phyloP scores from a whole-genome alignment of 2,113 vertebrate genomes.

The Pachyramphus minor region DNA sequence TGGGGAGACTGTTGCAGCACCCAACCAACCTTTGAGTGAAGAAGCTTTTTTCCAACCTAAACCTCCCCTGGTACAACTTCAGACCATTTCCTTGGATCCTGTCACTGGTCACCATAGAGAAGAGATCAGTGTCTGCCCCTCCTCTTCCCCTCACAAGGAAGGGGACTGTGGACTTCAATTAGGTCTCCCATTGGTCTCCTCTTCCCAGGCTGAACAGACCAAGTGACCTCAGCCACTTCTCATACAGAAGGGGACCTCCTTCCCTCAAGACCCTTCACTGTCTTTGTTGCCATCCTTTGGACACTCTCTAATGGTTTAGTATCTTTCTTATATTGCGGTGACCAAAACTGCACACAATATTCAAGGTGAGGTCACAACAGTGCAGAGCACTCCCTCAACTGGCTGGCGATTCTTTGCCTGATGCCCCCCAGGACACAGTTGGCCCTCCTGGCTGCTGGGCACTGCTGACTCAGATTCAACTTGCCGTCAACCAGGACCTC shows the following conservation, averaged over 20 bases:
- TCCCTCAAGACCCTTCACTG: neutral
- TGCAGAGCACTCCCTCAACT: neutral
- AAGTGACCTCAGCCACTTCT: neutral
- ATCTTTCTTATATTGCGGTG: neutral
- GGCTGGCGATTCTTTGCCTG: neutral
- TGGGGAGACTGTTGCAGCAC: neutral
- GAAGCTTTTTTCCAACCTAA: neutral
- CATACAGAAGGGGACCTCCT: neutral
- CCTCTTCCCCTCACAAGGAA: neutral
- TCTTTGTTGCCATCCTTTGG: neutral
- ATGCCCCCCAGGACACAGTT: too few relatives aligned
- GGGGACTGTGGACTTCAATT: neutral
- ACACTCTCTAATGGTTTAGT: neutral
- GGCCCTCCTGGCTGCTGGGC: neutral
- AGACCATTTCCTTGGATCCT: neutral
- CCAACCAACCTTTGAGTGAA: neutral
- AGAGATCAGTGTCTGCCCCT: neutral
- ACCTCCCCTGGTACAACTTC: neutral
- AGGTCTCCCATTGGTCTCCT: neutral
- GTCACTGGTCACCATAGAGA: neutral
- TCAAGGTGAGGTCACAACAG: neutral
- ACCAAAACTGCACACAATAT: neutral
- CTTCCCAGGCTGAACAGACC: neutral
- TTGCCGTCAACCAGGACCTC: neutral
- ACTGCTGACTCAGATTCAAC: neutral